Base-by-base conservation (phyloP, 2,113 vertebrate genomes). In the Oreochromis tanganicae region DNA sequence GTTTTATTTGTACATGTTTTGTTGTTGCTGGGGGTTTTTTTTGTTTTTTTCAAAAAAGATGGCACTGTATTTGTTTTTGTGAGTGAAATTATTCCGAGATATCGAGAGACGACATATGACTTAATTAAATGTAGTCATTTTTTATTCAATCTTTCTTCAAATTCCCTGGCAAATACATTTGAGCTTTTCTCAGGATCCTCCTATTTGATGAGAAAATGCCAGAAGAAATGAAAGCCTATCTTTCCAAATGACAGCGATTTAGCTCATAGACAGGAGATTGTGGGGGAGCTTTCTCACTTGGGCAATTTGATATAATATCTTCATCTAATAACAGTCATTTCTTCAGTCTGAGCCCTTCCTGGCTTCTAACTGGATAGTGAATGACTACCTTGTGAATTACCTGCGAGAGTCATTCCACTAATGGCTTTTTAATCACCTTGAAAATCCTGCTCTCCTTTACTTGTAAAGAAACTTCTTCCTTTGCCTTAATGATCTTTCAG, bases 381-480 rank as follows among this genome's bases (percentile, higher is more conserved):
- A 94, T 93, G 93, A 95, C 94, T 95, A 92, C 90, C 95, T 93
- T 89, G 91, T 88, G 93, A 96, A 96, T 96, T 95, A 96, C 94
- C 95, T 96, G 88, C 19, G 84, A 95, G 94, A 96, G 91, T 94
- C 92, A 43, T 94, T 95, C 27, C 85, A 56, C 91, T 95, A 95
- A 97, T 95, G 92, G 91, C 84, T 96, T 96, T 97, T 95, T 96
- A 96, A 96, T 96, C 95, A 96, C 95, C 91, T 94, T 88, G 83
- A 95, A 93, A 94, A 95, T 94, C 73, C 85, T 21, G 48, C 86
- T 92, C 50, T 66, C 63, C 88, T 90, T 90, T 61, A 83, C 57
- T 87, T 56, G 73, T 71, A 43, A 80, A 80, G 71, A 94, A 93
- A 95, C 84, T 83, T 92, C 86, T 92, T 59, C 29, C 75, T 89